Conservation (phyloP, 2,888 invertebrate genomes). For the Macrosoma leucophasiata region DNA sequence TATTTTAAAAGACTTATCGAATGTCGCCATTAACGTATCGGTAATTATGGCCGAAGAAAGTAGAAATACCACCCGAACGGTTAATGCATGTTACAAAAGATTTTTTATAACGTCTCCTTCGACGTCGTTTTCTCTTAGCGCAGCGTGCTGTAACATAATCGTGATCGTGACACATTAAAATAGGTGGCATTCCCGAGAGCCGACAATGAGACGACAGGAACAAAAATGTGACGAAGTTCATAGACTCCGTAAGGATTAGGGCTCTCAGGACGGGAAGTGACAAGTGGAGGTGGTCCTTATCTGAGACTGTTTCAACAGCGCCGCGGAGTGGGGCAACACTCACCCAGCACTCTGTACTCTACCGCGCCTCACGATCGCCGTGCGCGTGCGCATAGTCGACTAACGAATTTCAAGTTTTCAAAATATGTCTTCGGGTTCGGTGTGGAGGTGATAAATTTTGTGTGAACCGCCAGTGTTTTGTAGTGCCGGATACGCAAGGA, state of each 20-base stretch:
- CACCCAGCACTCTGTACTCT: conserved; percentile 45
- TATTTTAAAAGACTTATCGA: too few relatives aligned
- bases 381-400: conserved; percentile 47
- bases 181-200: neutral
- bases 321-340: conserved; percentile 49
- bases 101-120: too few relatives aligned
- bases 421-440: conserved; percentile 59
- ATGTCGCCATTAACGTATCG: too few relatives aligned
- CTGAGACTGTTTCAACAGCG: conserved; percentile 53
- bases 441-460: conserved; percentile 55
- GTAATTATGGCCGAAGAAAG: too few relatives aligned
- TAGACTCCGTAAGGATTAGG: conserved; percentile 58
- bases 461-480: conserved; percentile 32
- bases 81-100: too few relatives aligned
- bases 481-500: neutral
- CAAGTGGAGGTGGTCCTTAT: conserved; percentile 58
- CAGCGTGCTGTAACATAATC: too few relatives aligned
- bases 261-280: conserved; percentile 55
- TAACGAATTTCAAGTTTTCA: conserved; percentile 36
- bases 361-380: conserved; percentile 48
- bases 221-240: conserved; percentile 33
- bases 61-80: too few relatives aligned
- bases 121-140: too few relatives aligned
- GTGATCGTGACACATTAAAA: neutral
- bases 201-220: too few relatives aligned